These are phyloP conservation scores for Zeugodacus cucurbitae DNA, from an alignment of 1,140 invertebrate genomes.

Conservation along the genomic window DNA sequence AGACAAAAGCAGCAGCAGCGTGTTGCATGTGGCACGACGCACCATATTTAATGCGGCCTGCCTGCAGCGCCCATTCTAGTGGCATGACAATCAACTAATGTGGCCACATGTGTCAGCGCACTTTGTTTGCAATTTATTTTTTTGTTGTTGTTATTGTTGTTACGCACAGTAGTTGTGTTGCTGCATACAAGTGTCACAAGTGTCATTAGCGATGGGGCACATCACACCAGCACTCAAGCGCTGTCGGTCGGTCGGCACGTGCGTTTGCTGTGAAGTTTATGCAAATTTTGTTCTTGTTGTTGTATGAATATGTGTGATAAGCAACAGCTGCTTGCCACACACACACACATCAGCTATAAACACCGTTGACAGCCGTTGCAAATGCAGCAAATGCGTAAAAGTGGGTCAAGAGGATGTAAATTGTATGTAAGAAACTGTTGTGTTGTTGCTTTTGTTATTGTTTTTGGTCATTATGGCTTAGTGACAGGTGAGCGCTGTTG, in stretches of 20 bases:
- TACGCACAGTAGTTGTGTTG: not conserved
- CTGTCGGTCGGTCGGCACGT: not conserved
- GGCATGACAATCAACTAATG: conserved; percentile 8
- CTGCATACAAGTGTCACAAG: conserved; percentile 4
- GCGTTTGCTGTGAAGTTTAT: not conserved
- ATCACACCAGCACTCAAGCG: not conserved
- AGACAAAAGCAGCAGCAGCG: not conserved
- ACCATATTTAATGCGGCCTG: not conserved
- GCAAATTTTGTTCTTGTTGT: not conserved
- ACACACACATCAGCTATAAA: not conserved
- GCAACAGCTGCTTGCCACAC: not conserved
- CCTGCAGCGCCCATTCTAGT: conserved; percentile 19
- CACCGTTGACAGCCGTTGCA: not conserved
- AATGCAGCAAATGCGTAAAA: not conserved
- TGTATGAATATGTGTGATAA: not conserved
- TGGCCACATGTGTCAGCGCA: not conserved
- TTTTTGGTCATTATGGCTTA: too few species aligned
- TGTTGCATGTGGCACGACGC: not conserved
- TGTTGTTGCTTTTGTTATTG: not conserved
- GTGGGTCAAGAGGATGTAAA: conserved; percentile 28
- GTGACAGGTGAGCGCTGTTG: not conserved
- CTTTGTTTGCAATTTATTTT: not conserved
- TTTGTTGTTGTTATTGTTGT: not conserved
- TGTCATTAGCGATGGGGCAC: not conserved
- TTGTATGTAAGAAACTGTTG: not conserved